Evolutionary conservation across 2,888 invertebrate genomes (phyloP).

Genomic region (Rhorus exstirpatorius): DNA sequence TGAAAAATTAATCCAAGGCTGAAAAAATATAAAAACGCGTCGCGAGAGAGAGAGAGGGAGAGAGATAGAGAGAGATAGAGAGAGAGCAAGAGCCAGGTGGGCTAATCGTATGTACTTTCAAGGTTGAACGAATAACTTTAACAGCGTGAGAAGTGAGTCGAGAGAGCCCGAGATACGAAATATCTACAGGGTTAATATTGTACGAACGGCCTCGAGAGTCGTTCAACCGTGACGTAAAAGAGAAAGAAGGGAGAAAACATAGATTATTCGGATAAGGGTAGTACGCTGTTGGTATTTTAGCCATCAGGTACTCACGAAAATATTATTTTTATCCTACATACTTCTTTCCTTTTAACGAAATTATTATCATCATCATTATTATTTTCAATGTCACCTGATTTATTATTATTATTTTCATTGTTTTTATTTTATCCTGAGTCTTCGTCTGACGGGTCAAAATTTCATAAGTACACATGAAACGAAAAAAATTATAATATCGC

Average conservation of each 20-base stretch:
- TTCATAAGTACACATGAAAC: not conserved
- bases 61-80: constrained; percentile 14
- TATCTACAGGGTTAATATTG: constrained; percentile 42
- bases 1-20: constrained; percentile 66
- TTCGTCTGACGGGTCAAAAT: not conserved
- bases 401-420: not conserved
- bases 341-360: not conserved
- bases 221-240: constrained; percentile 13
- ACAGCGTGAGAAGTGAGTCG: constrained; percentile 18
- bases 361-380: not conserved
- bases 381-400: too few relatives aligned
- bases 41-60: constrained; percentile 12
- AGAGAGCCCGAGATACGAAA: constrained; percentile 47
- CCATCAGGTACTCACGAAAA: not conserved
- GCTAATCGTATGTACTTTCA: constrained; percentile 43
- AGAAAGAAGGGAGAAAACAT: not conserved
- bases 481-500: not conserved
- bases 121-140: constrained; percentile 57
- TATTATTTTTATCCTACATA: not conserved
- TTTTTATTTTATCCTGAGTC: too few relatives aligned
- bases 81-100: constrained; percentile 10
- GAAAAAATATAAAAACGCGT: constrained; percentile 26
- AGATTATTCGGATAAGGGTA: constrained; percentile 5
- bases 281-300: not conserved
- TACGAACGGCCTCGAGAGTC: constrained; percentile 45